These are phyloP conservation scores for Scomber colias DNA, from an alignment of 2,113 vertebrate species.

Conservation along the genomic window DNA sequence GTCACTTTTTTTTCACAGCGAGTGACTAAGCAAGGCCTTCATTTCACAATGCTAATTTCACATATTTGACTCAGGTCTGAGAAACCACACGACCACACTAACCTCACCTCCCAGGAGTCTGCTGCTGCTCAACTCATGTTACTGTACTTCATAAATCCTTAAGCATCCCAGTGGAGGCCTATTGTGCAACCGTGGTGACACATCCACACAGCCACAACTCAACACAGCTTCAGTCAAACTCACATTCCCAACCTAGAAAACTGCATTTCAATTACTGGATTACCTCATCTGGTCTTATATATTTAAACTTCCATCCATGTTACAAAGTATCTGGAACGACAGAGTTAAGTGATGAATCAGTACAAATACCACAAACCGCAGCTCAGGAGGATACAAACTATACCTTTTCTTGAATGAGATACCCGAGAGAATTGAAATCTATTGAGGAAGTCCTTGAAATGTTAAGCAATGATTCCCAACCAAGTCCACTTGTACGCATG, in stretches of 20 bases:
- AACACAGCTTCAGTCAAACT: conserved; percentile 14
- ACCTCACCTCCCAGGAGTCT: conserved; percentile 65
- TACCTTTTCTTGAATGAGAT: neutral
- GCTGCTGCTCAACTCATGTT: conserved; percentile 48
- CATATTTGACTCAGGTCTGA: conserved; percentile 57
- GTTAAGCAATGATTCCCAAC: neutral
- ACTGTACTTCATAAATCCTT: conserved; percentile 57
- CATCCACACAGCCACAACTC: conserved; percentile 41
- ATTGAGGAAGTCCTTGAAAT: neutral
- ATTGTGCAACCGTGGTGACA: conserved; percentile 59
- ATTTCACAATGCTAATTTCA: conserved; percentile 59
- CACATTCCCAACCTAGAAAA: conserved; percentile 19
- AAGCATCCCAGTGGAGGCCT: conserved; percentile 31
- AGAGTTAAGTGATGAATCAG: neutral
- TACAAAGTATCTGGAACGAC: neutral
- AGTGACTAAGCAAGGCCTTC: conserved; percentile 19
- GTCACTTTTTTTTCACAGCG: neutral
- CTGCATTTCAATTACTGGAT: conserved; percentile 32
- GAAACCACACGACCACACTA: conserved; percentile 50
- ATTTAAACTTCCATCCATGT: conserved; percentile 19
- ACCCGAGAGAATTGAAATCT: neutral
- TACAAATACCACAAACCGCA: neutral
- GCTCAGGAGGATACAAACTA: neutral
- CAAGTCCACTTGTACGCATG: conserved; percentile 1
- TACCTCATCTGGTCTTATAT: conserved; percentile 10